phyloP scores from a whole-genome alignment of 2,797 vertebrate genomes.

The Brotula barbata region DNA sequence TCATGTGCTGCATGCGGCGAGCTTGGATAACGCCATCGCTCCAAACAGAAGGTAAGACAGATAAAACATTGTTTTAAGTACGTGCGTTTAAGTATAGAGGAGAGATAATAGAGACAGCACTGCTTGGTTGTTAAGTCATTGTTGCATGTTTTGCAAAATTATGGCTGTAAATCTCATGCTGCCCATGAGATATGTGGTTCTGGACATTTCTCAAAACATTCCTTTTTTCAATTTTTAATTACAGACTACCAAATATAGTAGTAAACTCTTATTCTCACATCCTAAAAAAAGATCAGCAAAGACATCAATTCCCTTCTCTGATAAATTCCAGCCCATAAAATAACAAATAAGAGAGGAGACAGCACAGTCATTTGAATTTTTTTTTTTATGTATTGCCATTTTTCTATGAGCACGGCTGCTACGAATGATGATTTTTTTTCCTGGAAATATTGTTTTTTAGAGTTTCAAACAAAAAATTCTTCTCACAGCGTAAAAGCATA shows the following conservation, averaged over 20 bases:
- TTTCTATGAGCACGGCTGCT: background rate
- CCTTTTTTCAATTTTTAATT: slow-evolving; percentile 1
- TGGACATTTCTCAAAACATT: slow-evolving; percentile 1
- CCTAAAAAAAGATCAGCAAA: slow-evolving; percentile 9
- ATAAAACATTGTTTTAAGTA: slow-evolving; percentile 1
- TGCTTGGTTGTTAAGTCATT: background rate
- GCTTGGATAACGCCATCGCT: slow-evolving; percentile 44
- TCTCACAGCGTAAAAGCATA: slow-evolving; percentile 42
- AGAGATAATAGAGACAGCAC: no score
- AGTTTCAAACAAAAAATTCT: background rate
- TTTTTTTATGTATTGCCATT: no score
- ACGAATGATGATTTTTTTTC: background rate
- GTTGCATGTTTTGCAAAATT: background rate
- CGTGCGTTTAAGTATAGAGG: no score
- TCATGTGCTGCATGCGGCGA: slow-evolving; percentile 31
- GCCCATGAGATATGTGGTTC: background rate
- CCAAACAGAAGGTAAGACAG: slow-evolving; percentile 64
- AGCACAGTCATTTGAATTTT: slow-evolving; percentile 4
- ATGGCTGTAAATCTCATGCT: no score
- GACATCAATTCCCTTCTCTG: slow-evolving; percentile 3
- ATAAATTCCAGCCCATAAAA: slow-evolving; percentile 10
- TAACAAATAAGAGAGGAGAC: slow-evolving; percentile 5
- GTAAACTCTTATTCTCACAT: slow-evolving; percentile 8
- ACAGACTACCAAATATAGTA: slow-evolving; percentile 2
- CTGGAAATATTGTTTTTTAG: background rate